phyloP scores from a whole-genome alignment of 2,888 invertebrate genomes.

The Eupithecia tripunctaria region DNA sequence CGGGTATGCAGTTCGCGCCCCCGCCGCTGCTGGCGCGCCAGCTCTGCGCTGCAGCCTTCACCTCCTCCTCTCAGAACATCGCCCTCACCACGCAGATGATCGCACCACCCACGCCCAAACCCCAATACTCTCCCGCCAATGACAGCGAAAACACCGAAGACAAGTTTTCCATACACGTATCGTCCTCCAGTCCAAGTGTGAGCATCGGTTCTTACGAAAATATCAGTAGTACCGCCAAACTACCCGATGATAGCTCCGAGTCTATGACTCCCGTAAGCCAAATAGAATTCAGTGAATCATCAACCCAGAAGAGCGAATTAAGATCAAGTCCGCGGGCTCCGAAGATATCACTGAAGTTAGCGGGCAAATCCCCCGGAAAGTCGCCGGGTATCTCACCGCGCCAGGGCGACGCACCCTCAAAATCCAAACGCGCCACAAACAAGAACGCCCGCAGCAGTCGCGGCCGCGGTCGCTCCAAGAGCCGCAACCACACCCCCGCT shows the following conservation, averaged over 20 bases:
- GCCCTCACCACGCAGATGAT: constrained; percentile 92
- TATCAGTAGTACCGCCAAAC: constrained; percentile 66
- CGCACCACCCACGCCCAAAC: constrained; percentile 86
- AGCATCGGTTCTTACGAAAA: constrained; percentile 72
- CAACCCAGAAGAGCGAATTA: constrained; percentile 63
- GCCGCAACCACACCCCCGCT: constrained; percentile 66
- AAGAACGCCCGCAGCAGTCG: constrained; percentile 77
- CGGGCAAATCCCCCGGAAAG: constrained; percentile 88
- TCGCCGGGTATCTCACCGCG: constrained; percentile 88
- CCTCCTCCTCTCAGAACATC: constrained; percentile 92
- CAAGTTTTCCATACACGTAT: constrained; percentile 69
- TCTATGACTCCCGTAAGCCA: constrained; percentile 58
- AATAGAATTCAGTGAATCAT: constrained; percentile 49
- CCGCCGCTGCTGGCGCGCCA: constrained; percentile 80
- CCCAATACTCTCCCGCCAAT: constrained; percentile 73
- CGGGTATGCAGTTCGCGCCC: constrained; percentile 85
- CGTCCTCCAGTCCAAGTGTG: constrained; percentile 68
- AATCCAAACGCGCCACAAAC: constrained; percentile 67
- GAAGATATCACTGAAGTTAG: constrained; percentile 86
- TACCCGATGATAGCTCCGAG: constrained; percentile 71
- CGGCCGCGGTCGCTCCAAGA: constrained; percentile 80
- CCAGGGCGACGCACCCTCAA: constrained; percentile 79
- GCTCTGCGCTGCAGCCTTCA: constrained; percentile 91
- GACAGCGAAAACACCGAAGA: constrained; percentile 73
- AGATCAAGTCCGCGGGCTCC: constrained; percentile 64